Conservation (phyloP, 2,797 vertebrate species). For the Anolis apletophallus region DNA sequence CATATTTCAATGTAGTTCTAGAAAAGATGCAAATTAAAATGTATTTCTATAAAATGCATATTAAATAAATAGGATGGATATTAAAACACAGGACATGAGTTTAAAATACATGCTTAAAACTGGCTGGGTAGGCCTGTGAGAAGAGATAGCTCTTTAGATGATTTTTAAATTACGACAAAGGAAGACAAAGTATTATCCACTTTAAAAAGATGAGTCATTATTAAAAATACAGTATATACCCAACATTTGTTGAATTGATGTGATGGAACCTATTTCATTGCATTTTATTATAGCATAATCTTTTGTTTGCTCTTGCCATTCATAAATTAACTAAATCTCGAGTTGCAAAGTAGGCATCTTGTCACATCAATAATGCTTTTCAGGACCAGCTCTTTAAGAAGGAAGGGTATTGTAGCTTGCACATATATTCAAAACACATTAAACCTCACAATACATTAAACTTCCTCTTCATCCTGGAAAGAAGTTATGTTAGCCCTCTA, state of each 20-base stretch:
- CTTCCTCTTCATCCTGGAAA: too few relatives aligned
- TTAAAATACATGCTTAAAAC: too few relatives aligned
- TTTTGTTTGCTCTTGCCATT: neutral
- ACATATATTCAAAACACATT: neutral
- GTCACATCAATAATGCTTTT: neutral
- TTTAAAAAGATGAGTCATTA: neutral
- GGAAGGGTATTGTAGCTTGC: neutral
- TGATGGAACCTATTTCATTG: neutral
- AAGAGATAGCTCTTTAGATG: too few relatives aligned
- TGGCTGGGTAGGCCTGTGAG: too few relatives aligned
- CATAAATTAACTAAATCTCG: neutral
- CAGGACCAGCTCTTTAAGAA: neutral
- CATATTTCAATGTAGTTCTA: too few relatives aligned
- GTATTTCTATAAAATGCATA: too few relatives aligned
- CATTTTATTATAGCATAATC: neutral
- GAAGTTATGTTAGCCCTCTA: too few relatives aligned
- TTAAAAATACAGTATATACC: neutral
- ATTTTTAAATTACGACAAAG: too few relatives aligned
- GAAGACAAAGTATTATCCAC: neutral
- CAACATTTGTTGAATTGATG: neutral
- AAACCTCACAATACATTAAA: neutral
- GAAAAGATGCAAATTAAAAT: too few relatives aligned
- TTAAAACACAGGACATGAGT: too few relatives aligned
- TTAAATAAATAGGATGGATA: too few relatives aligned
- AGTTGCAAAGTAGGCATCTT: neutral